Percentiles rank a stretch among this genome's conserved stretches.
These are phyloP conservation scores for Ranitomeya imitator DNA, from an alignment of 2,113 vertebrate species.

Conservation along the genomic window DNA sequence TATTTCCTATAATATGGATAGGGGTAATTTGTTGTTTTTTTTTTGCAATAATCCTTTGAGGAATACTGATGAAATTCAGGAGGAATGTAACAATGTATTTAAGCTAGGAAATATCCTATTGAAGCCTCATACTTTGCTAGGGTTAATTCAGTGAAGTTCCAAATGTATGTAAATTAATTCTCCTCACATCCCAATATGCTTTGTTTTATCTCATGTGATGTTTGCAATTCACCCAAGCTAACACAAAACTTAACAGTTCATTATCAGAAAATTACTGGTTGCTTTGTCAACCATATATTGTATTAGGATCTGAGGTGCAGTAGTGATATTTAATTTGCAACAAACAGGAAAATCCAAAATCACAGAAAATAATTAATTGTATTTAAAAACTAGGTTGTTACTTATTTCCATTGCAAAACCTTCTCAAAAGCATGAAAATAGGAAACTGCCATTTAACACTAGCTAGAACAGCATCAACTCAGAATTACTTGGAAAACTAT, in stretches of 20 bases:
- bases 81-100: neutral
- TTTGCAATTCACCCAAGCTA: slow-evolving; percentile 54
- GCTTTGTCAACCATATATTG: slow-evolving; percentile 52
- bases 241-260: slow-evolving; percentile 53
- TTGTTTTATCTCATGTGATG: slow-evolving; percentile 48
- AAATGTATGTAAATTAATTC: slow-evolving; percentile 55
- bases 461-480: neutral
- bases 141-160: slow-evolving; percentile 5
- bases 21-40: no score
- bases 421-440: neutral
- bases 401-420: neutral
- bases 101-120: neutral
- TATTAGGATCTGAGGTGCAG: slow-evolving; percentile 24
- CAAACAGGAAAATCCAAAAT: slow-evolving; percentile 42
- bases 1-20: no score
- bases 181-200: slow-evolving; percentile 37
- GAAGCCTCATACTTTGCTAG: neutral
- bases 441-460: neutral
- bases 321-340: slow-evolving; percentile 44
- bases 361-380: slow-evolving; percentile 32
- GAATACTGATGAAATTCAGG: neutral
- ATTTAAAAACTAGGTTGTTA: neutral
- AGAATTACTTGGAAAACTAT: no score
- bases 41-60: no score
- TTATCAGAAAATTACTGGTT: slow-evolving; percentile 53